These are phyloP conservation scores for Falco novaeseelandiae DNA, from an alignment of 2,797 vertebrate genomes.

Conservation along the genomic window DNA sequence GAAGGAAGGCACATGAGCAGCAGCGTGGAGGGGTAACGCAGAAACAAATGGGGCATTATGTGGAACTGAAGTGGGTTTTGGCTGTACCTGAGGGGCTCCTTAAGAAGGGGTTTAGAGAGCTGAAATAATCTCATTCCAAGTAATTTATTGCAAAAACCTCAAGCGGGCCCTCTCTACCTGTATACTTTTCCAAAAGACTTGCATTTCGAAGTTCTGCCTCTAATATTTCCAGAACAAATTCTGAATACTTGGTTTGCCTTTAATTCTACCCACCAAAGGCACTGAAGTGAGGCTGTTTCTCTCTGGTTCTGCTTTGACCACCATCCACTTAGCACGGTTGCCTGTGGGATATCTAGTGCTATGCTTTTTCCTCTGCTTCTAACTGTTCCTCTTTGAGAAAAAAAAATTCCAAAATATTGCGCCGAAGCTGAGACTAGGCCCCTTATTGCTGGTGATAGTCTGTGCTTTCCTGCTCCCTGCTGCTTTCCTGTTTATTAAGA, in stretches of 20 bases:
- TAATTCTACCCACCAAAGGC: background rate
- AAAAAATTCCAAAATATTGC: background rate
- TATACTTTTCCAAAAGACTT: background rate
- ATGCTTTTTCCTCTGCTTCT: background rate
- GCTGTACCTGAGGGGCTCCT: fast-evolving
- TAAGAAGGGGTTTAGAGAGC: fast-evolving
- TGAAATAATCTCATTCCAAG: background rate
- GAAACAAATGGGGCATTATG: fast-evolving
- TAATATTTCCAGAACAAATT: background rate
- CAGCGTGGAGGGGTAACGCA: fast-evolving
- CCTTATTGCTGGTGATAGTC: background rate
- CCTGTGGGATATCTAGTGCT: background rate
- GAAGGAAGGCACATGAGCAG: fast-evolving
- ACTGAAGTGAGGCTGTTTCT: background rate
- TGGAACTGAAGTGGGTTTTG: background rate
- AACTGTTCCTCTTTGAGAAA: background rate
- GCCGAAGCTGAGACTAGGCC: background rate
- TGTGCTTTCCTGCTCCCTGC: background rate
- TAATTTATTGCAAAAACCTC: background rate
- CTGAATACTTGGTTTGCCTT: background rate
- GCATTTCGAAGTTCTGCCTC: background rate
- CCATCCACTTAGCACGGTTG: too few species aligned
- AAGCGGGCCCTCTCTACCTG: fast-evolving
- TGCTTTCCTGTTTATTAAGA: background rate
- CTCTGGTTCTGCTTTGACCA: background rate